Percentiles rank a stretch among this genome's conserved stretches.
Evolutionary conservation across 2,113 vertebrate genomes (phyloP).

Genomic region (Protobothrops flavoviridis): DNA sequence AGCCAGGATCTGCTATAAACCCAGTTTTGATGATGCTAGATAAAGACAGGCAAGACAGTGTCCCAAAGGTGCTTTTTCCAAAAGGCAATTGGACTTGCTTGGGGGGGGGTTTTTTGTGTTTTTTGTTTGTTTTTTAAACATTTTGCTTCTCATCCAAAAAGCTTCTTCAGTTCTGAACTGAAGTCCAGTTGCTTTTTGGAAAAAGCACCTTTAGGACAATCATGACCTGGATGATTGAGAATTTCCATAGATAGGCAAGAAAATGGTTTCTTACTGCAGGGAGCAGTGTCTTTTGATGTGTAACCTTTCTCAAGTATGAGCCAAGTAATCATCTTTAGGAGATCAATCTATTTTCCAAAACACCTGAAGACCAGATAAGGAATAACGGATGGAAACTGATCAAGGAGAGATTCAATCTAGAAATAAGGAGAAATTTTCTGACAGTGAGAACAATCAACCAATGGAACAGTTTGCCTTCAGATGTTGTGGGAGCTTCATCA

Average conservation of each 20-base stretch:
- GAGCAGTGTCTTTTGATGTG: neutral
- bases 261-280: neutral
- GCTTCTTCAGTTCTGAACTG: neutral
- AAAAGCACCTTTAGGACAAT: neutral
- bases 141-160: neutral
- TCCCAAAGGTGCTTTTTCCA: neutral
- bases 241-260: neutral
- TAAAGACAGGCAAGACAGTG: neutral
- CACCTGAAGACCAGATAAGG: too few relatives aligned
- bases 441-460: too few relatives aligned
- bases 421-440: too few relatives aligned
- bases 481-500: too few relatives aligned
- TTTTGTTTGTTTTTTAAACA: neutral
- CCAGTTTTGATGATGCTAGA: neutral
- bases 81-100: neutral
- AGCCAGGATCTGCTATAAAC: neutral
- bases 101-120: too few relatives aligned
- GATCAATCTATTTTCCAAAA: too few relatives aligned
- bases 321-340: neutral
- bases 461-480: too few relatives aligned
- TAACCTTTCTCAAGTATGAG: neutral
- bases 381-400: too few relatives aligned
- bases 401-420: too few relatives aligned
- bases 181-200: neutral
- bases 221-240: neutral